Conservation (phyloP, 64 coral and sea anemone species). For the Dendronephthya gigantea region DNA sequence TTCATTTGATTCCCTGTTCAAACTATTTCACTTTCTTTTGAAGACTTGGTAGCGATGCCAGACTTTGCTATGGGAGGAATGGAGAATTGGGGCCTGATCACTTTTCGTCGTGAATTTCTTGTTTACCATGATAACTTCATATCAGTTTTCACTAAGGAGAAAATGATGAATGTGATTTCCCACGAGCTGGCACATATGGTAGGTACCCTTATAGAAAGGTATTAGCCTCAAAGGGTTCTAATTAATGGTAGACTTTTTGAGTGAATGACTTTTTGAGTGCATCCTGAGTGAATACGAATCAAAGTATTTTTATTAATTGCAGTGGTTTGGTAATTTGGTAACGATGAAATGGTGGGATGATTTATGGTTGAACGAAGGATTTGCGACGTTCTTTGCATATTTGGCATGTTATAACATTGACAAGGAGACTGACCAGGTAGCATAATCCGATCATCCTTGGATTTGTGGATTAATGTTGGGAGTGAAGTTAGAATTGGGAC, state of each 20-base stretch:
- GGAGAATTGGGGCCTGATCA: background rate
- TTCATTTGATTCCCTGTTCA: too few species aligned
- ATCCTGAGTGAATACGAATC: too few species aligned
- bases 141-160: background rate
- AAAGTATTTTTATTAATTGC: background rate
- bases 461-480: too few species aligned
- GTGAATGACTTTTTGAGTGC: too few species aligned
- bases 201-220: background rate
- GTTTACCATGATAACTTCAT: background rate
- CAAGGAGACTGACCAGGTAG: slow-evolving; percentile 20
- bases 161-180: background rate
- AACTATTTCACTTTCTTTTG: too few species aligned
- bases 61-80: background rate
- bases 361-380: slow-evolving; percentile 35
- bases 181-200: slow-evolving; percentile 5
- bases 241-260: too few species aligned
- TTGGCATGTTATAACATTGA: background rate
- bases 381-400: slow-evolving; percentile 19
- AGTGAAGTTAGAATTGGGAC: too few species aligned
- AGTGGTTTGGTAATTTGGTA: slow-evolving; percentile 49
- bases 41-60: background rate
- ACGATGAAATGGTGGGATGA: slow-evolving; percentile 50
- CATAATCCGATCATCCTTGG: background rate
- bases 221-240: too few species aligned
- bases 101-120: background rate